Evolutionary conservation across 2,113 vertebrate genomes (phyloP).

Genomic region (Hipposideros armiger): DNA sequence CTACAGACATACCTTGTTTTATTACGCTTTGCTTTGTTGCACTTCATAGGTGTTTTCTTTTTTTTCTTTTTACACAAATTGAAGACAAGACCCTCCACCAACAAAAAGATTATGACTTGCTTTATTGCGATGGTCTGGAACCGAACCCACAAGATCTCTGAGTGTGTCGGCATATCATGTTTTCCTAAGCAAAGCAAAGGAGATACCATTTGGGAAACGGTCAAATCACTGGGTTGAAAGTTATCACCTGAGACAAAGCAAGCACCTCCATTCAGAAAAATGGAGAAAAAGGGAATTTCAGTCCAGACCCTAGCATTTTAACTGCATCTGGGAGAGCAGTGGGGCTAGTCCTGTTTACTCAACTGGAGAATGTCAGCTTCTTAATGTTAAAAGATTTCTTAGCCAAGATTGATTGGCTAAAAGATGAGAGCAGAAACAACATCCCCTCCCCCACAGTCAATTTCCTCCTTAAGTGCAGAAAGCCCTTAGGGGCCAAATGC

Average conservation of each 20-base stretch:
- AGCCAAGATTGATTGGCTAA: not conserved
- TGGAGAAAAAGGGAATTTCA: slow-evolving; percentile 77
- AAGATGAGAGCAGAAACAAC: not conserved
- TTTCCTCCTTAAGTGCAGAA: not conserved
- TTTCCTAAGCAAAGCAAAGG: slow-evolving; percentile 3
- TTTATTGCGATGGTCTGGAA: not conserved
- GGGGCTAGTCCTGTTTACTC: not conserved
- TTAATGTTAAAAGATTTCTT: not conserved
- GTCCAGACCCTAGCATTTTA: slow-evolving; percentile 85
- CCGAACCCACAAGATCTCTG: not conserved
- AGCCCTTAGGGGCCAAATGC: not conserved
- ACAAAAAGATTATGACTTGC: not conserved
- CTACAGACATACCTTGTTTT: not conserved
- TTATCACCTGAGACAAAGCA: slow-evolving; percentile 77
- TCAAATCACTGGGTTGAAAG: slow-evolving; percentile 54
- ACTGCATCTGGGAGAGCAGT: slow-evolving; percentile 83
- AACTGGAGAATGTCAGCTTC: not conserved
- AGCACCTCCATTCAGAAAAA: slow-evolving; percentile 81
- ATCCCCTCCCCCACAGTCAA: not conserved
- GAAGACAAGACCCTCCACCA: not conserved
- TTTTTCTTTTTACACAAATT: not conserved
- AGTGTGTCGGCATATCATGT: not conserved
- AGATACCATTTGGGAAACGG: slow-evolving; percentile 30
- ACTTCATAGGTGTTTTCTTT: not conserved
- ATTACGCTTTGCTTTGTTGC: not conserved